Base-by-base conservation (phyloP, 1,140 invertebrate genomes). In the Belonocnema kinseyi region DNA sequence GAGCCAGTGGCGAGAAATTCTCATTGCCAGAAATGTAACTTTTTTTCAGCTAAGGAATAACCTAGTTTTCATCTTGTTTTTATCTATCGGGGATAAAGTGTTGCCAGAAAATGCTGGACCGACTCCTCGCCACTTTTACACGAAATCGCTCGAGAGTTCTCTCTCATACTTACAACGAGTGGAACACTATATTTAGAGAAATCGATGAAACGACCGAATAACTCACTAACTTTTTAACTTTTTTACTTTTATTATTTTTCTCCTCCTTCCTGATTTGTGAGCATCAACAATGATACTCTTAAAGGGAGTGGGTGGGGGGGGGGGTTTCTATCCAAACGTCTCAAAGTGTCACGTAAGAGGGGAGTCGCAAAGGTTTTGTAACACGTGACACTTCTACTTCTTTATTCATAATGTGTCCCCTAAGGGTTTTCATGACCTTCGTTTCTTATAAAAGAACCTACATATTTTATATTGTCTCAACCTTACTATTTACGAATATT, bases 31-130 rank as follows among this genome's bases (percentile, higher is more conserved):
- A 77, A 21, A 46, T 72, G 61, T 72, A 46, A 74, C 77, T 56
- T 80, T 81, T 81, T 54, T 51, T 10, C 50, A 61, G 53, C 72
- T 70, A 76, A 76, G 77, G 71, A 53, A 78, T 77, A 77, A 76
- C 76, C 79, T 58, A 80, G 76, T 80, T 80, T 50, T 53, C 70
- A 51, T 71, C 56, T 58, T 53, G 74, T 81, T 81, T 81, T 81
- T 81, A 81, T 78, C 80, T 78, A 76, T 76, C 72, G 61, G 78
- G 61, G 76, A 78, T 78, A 81, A 78, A 78, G 77, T 76, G 80
- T 81, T 72, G 74, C 76, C 72, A 54, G 80, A 78, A 81, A 76
- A 81, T 76, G 77, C 72, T 77, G 33, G 61, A n/a, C 26, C 61
- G 14, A 40, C 40, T 19, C n/a, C 53, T n/a, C 53, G 5, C n/a